Percentiles rank a stretch among this genome's conserved stretches.
Evolutionary conservation across 2,888 invertebrate genomes (phyloP).

Genomic region (Orthosia gothica): DNA sequence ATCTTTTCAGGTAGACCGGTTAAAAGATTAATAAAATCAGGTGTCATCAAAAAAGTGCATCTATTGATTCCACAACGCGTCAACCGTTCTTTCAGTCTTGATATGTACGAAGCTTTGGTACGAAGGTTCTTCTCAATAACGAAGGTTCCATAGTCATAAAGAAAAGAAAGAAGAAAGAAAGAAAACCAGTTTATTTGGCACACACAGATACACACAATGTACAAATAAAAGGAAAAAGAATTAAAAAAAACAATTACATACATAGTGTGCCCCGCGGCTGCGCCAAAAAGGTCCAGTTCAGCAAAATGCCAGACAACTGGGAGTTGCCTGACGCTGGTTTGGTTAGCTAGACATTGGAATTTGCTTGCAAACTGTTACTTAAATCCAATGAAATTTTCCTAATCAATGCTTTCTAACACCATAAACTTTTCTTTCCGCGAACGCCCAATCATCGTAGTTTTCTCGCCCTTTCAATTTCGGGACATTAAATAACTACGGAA

Average conservation of each 20-base stretch:
- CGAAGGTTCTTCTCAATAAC: too few relatives aligned
- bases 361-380: not conserved
- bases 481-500: too few relatives aligned
- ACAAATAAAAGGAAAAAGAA: too few relatives aligned
- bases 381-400: not conserved
- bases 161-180: too few relatives aligned
- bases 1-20: conserved; percentile 57
- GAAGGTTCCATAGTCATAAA: not conserved
- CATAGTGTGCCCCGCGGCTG: too few relatives aligned
- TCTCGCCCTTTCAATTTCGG: too few relatives aligned
- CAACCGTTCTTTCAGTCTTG: not conserved
- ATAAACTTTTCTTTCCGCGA: not conserved
- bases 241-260: too few relatives aligned
- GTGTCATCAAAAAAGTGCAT: not conserved
- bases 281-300: too few relatives aligned
- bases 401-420: not conserved
- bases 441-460: not conserved
- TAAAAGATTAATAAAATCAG: conserved; percentile 40
- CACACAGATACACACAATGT: too few relatives aligned
- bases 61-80: not conserved
- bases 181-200: too few relatives aligned
- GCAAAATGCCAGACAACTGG: too few relatives aligned
- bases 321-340: too few relatives aligned
- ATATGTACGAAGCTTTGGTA: not conserved
- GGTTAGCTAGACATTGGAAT: not conserved